Conservation (phyloP, 2,888 invertebrate species). For the Parnassius glacialis region DNA sequence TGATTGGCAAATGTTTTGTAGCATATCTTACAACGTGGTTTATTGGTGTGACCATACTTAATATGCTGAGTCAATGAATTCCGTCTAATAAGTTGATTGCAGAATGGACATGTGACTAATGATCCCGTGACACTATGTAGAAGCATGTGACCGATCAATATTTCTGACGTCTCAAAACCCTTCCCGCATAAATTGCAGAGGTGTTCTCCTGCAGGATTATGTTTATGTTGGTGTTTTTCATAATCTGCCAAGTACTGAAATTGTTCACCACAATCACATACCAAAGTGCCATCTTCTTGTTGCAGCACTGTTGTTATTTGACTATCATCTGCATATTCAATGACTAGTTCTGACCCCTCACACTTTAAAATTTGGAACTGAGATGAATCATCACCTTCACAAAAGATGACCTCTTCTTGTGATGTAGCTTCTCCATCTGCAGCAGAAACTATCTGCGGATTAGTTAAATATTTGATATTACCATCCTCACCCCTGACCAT, state of each 20-base stretch:
- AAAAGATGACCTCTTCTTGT: conserved; percentile 68
- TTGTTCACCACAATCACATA: conserved; percentile 72
- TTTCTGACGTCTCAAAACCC: conserved; percentile 71
- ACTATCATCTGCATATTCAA: conserved; percentile 71
- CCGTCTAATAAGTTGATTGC: conserved; percentile 60
- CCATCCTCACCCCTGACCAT: conserved; percentile 56
- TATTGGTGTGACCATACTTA: conserved; percentile 69
- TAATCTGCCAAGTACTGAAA: conserved; percentile 65
- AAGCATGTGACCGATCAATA: conserved; percentile 70
- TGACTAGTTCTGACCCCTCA: conserved; percentile 69
- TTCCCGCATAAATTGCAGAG: conserved; percentile 71
- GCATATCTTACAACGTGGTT: conserved; percentile 66
- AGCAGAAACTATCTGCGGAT: conserved; percentile 49
- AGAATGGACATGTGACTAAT: conserved; percentile 66
- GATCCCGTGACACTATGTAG: conserved; percentile 59
- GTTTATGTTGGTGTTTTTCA: conserved; percentile 67
- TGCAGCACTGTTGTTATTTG: conserved; percentile 65
- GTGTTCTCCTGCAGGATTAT: conserved; percentile 62
- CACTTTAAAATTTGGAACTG: conserved; percentile 71
- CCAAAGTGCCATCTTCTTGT: conserved; percentile 65
- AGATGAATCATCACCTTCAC: conserved; percentile 67
- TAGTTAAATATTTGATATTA: conserved; percentile 56
- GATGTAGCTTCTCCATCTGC: conserved; percentile 52
- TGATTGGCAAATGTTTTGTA: conserved; percentile 74
- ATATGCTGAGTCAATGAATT: conserved; percentile 71